Conservation (phyloP, 2,113 vertebrate species). For the Hassar affinis region DNA sequence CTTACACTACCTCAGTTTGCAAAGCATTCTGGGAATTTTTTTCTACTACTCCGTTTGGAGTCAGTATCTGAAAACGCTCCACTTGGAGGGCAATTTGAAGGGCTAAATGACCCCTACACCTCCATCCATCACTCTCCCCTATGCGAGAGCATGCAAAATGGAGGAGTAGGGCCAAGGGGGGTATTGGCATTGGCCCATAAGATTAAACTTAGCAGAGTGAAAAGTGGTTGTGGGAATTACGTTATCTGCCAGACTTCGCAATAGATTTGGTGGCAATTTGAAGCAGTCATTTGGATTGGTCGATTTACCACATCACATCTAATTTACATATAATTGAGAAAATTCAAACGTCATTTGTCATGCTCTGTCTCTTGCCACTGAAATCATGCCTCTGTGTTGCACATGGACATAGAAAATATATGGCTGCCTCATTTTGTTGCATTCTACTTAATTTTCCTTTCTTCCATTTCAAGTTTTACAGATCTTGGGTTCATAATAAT, state of each 20-base stretch:
- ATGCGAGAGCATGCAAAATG: too few species aligned
- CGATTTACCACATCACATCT: background rate
- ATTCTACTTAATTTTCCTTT: background rate
- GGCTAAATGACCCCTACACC: too few species aligned
- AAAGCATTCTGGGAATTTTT: too few species aligned
- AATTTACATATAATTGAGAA: background rate
- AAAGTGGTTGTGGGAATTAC: too few species aligned
- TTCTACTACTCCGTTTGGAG: too few species aligned
- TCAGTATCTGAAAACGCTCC: too few species aligned
- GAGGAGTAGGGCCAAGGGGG: too few species aligned
- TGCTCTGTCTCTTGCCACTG: background rate
- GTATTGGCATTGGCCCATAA: too few species aligned
- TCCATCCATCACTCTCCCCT: too few species aligned
- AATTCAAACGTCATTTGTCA: background rate
- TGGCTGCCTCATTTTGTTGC: background rate
- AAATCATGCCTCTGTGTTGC: background rate
- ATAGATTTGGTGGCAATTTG: background rate
- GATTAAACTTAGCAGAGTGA: background rate
- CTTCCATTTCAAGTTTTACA: background rate
- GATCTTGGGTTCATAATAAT: background rate
- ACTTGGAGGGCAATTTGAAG: too few species aligned
- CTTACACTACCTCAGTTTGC: too few species aligned
- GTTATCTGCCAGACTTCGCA: background rate
- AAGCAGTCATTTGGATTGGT: background rate
- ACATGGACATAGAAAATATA: background rate